phyloP scores from a whole-genome alignment of 2,797 vertebrate genomes.

The Dendrocincla fuliginosa region DNA sequence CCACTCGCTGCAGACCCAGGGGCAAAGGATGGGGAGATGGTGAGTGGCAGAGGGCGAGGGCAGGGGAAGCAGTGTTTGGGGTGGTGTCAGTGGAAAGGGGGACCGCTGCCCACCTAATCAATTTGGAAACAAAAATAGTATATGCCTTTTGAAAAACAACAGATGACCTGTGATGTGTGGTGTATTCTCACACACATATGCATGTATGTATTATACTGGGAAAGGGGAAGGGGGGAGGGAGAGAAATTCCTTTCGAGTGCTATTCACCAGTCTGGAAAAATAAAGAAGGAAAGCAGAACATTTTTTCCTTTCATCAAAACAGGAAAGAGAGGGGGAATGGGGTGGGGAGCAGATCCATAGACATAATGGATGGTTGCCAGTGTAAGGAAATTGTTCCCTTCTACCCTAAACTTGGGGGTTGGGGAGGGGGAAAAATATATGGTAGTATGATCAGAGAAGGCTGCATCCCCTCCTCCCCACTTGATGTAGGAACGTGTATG shows the following conservation, averaged over 20 bases:
- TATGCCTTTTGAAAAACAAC: conserved; percentile 62
- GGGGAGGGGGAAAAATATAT: neutral
- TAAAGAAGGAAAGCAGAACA: conserved; percentile 82
- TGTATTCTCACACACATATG: conserved; percentile 3
- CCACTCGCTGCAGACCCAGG: neutral
- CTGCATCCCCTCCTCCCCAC: neutral
- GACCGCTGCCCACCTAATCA: conserved; percentile 44
- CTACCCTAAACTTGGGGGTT: conserved; percentile 39
- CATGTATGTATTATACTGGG: conserved; percentile 52
- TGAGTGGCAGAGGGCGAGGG: conserved; percentile 53
- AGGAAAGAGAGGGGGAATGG: conserved; percentile 77
- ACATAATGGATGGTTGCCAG: conserved; percentile 62
- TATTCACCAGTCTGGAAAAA: conserved; percentile 82
- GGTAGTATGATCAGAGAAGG: neutral
- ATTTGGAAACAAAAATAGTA: conserved; percentile 70
- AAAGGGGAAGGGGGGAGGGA: conserved; percentile 48
- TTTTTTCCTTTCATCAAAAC: conserved; percentile 83
- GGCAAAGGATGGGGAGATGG: conserved; percentile 57
- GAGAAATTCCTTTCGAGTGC: conserved; percentile 76
- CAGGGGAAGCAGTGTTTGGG: conserved; percentile 54
- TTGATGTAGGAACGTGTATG: neutral
- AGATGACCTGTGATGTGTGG: conserved; percentile 65
- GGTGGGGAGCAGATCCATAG: conserved; percentile 60
- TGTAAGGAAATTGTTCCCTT: conserved; percentile 54
- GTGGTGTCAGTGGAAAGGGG: conserved; percentile 55